These are phyloP conservation scores for Pelmatolapia mariae DNA, from an alignment of 2,113 vertebrate species.

Conservation along the genomic window DNA sequence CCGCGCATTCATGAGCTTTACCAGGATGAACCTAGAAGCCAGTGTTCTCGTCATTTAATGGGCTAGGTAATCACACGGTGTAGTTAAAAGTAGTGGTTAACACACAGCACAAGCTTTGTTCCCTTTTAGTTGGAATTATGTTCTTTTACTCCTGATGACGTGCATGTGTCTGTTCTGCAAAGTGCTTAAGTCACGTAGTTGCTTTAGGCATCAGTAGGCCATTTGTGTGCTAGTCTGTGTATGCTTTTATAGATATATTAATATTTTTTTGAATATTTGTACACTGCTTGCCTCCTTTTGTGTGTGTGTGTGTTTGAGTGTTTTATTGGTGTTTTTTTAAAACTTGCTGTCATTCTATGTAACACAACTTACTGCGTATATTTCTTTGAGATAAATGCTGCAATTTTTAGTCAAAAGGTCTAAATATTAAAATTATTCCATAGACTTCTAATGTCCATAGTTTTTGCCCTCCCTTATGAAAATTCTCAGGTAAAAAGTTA, in stretches of 20 bases:
- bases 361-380: not conserved
- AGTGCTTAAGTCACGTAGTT: not conserved
- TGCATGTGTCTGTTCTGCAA: not conserved
- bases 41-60: conserved; percentile 45
- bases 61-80: conserved; percentile 57
- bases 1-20: conserved; percentile 45
- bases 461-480: not conserved
- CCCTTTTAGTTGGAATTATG: conserved; percentile 8
- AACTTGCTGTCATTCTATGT: not conserved
- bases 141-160: not conserved
- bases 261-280: not conserved
- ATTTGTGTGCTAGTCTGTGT: conserved; percentile 1
- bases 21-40: conserved; percentile 53
- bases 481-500: not conserved
- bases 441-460: not conserved
- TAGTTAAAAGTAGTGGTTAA: conserved; percentile 37
- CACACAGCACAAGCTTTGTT: not conserved
- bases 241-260: not conserved
- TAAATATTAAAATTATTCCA: not conserved
- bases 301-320: not conserved
- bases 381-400: not conserved
- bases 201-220: not conserved
- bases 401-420: not conserved
- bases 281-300: not conserved
- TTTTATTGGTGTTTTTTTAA: fast-evolving